Evolutionary conservation across 2,888 invertebrate species (phyloP), one percentile per base, ranked within the genome.

Genomic region (Pardosa pseudoannulata): DNA sequence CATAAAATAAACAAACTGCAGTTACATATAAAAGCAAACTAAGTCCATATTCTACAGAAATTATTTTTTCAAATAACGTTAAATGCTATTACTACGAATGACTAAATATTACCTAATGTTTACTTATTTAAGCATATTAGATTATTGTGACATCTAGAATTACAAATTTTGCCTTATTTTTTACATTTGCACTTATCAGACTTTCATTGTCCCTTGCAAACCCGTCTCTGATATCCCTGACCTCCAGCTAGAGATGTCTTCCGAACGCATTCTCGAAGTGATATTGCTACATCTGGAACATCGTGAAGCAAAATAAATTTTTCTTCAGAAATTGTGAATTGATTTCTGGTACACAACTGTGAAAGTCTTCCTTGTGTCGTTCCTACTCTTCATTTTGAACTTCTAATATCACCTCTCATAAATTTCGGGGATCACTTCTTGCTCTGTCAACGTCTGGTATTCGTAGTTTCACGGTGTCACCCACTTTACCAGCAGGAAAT

Each of bases 311-410:
- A 36, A 71, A 71, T 36, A 27, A 71, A 71, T 71, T 71, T 9
- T 39, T 71, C 71, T 2, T 71, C 71, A 7, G 11, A 29, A 6
- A 68, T 13, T 2, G 39, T 39, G 39, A 71, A 71, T 39, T 71
- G 41, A 13, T 71, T 71, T 39, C 41, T 71, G 71, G 46, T 71
- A 39, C 1, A 23, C 39, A 39, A 32, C 39, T 36, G 39, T 36
- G n/a, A 41, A 36, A 71, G 71, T 36, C 5, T 6, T 71, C 23
- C 71, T 7, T 39, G 39, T n/a, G 32, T 71, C 39, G 71, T 71
- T 71, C 41, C n/a, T 71, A 39, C 71, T 71, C 41, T 36, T 71
- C 39, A 71, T 71, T 71, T 71, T 71, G n/a, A 71, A 36, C n/a
- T 36, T 16, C 41, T 71, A 71, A 41, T 71, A 27, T 71, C n/a